Evolutionary conservation across 2,113 vertebrate species (phyloP).

Genomic region (Callopanchax toddi): DNA sequence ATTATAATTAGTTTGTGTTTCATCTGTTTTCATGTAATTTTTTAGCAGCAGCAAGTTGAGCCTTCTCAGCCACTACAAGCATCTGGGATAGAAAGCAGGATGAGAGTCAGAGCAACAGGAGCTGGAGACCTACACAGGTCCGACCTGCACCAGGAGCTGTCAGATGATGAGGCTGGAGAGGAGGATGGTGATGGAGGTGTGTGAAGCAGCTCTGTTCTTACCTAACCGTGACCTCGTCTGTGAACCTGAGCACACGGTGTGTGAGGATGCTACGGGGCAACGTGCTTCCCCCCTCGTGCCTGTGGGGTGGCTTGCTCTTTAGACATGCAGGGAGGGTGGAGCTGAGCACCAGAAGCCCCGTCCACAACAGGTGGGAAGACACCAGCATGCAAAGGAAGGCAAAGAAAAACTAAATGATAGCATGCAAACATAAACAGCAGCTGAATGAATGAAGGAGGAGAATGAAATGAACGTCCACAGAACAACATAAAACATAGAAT

Average conservation of each 20-base stretch:
- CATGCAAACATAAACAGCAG: constrained; percentile 38
- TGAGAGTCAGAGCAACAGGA: not conserved
- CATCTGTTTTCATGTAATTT: no score
- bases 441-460: not conserved
- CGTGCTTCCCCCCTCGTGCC: constrained; percentile 83
- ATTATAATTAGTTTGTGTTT: no score
- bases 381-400: constrained; percentile 54
- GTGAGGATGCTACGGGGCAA: constrained; percentile 80
- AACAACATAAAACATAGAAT: not conserved
- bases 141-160: not conserved
- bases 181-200: not conserved
- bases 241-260: constrained; percentile 83
- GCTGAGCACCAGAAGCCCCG: constrained; percentile 73
- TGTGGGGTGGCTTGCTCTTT: constrained; percentile 83
- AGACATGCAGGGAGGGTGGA: constrained; percentile 89
- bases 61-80: not conserved
- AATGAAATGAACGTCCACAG: not conserved
- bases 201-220: constrained; percentile 72
- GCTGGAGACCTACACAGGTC: constrained; percentile 9
- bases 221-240: constrained; percentile 85
- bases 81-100: not conserved
- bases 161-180: not conserved
- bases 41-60: not conserved
- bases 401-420: constrained; percentile 53
- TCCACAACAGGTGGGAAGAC: constrained; percentile 35